Base-by-base conservation (phyloP, 2,888 invertebrate species). In the Erebia epiphron region DNA sequence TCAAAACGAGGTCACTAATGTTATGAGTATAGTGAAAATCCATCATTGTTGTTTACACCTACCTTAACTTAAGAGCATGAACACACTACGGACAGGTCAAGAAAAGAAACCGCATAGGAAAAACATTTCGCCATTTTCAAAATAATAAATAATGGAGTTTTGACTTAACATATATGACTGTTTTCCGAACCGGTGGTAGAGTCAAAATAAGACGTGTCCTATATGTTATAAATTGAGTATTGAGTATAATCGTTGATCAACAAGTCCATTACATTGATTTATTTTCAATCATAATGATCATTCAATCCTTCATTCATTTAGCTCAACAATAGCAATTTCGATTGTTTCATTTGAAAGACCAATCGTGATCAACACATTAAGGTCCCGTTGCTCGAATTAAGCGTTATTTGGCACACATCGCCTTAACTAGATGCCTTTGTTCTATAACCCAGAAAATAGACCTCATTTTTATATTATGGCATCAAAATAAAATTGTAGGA, bases 351-450 rank as follows among this genome's bases (percentile, higher is more conserved):
- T 66, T 18, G 21, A 21, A 41, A 54, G 52, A 56, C 13, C 66
- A 41, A 56, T 73, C 68, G 70, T 73, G 68, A 68, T 60, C n/a
- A 5, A 58, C 21, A 69, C 56, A 56, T 62, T 43, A 57, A 54
- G 46, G 74, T 71, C 71, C 76, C 76, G 76, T 76, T 75, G 72
- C 69, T 72, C 71, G 65, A 70, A 68, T 72, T 68, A 54, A 70
- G 60, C n/a, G 69, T 70, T 73, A 75, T 75, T 68, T 73, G 70
- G 74, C 56, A 71, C 76, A 74, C 56, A 43, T n/a, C 43, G 67
- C 76, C 76, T 75, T 76, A 74, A 56, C 73, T 64, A 52, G 75
- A 63, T 2, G 26, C 50, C 73, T 73, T 73, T 74, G 75, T 75
- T 75, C 71, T 69, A 68, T 74, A 75, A 74, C 73, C 75, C 67